Conservation (phyloP, 1,140 invertebrate species). For the Lepidotrigona ventralis region DNA sequence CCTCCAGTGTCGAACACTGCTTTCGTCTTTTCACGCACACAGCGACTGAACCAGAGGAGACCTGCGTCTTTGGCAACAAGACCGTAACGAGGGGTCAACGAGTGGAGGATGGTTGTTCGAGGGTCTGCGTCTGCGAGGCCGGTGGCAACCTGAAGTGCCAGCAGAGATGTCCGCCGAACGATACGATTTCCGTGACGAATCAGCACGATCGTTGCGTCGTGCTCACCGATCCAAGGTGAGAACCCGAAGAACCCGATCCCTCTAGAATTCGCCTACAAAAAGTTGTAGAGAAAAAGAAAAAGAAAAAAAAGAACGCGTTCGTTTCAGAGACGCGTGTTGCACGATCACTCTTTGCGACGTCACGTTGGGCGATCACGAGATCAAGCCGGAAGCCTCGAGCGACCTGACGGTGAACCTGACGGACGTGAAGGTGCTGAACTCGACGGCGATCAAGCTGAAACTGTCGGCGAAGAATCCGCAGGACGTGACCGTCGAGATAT, state of each 20-base stretch:
- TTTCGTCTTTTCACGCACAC: background rate
- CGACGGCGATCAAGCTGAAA: slow-evolving; percentile 75
- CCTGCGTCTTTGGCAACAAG: slow-evolving; percentile 88
- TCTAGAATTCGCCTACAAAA: too few relatives aligned
- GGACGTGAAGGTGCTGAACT: slow-evolving; percentile 75
- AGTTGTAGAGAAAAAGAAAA: too few relatives aligned
- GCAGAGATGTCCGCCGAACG: slow-evolving; percentile 82
- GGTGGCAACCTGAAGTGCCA: slow-evolving; percentile 87
- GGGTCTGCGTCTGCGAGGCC: slow-evolving; percentile 87
- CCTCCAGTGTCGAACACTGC: background rate
- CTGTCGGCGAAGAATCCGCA: slow-evolving; percentile 69
- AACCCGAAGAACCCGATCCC: too few relatives aligned
- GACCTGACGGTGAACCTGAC: slow-evolving; percentile 73
- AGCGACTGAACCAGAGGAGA: slow-evolving; percentile 79
- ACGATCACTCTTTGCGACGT: slow-evolving; percentile 91
- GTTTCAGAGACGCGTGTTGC: slow-evolving; percentile 87
- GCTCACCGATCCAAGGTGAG: slow-evolving; percentile 71
- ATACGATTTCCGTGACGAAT: slow-evolving; percentile 69
- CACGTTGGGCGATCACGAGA: slow-evolving; percentile 86
- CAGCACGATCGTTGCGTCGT: slow-evolving; percentile 77
- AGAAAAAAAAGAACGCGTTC: background rate
- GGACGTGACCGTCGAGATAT: slow-evolving; percentile 73
- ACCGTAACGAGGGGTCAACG: slow-evolving; percentile 86
- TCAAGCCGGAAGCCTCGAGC: slow-evolving; percentile 74
- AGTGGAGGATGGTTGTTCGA: slow-evolving; percentile 89